Conservation (phyloP, 2,888 invertebrate species). For the Sesamia inferens region DNA sequence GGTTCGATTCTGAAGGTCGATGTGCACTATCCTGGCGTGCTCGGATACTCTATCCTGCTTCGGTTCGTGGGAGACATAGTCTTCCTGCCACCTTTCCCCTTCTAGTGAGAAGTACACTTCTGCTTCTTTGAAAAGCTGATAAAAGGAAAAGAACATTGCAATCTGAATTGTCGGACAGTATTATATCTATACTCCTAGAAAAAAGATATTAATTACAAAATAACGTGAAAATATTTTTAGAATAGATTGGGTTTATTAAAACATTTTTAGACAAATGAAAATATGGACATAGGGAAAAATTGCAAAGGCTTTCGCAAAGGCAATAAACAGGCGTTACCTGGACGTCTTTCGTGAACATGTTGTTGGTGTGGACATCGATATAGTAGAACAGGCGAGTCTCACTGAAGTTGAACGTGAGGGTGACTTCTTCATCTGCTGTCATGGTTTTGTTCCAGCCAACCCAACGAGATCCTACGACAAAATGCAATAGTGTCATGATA, state of each 20-base stretch:
- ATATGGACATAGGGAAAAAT: conserved; percentile 14
- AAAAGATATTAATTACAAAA: conserved; percentile 3
- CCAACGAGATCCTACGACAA: conserved; percentile 92
- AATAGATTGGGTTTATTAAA: not conserved
- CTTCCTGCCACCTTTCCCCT: conserved; percentile 93
- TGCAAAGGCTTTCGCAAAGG: conserved; percentile 39
- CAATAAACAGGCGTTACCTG: conserved; percentile 89
- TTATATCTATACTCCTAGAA: not conserved
- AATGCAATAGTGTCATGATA: not conserved
- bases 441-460: conserved; percentile 96
- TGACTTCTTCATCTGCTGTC: conserved; percentile 90
- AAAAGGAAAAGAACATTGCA: conserved; percentile 38
- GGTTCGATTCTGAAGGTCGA: conserved; percentile 93
- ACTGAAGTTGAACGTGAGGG: conserved; percentile 95
- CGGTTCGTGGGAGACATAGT: conserved; percentile 91
- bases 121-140: conserved; percentile 93
- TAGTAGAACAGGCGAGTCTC: conserved; percentile 93
- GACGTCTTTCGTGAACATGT: conserved; percentile 94
- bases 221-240: not conserved
- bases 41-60: conserved; percentile 89
- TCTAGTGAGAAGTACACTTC: conserved; percentile 95
- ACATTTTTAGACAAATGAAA: not conserved
- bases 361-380: conserved; percentile 94
- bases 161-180: not conserved
- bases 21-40: conserved; percentile 91